Percentiles rank a stretch among this genome's conserved stretches.
These are phyloP conservation scores for Bellardia bayeri DNA, from an alignment of 2,888 invertebrate species.

Conservation along the genomic window DNA sequence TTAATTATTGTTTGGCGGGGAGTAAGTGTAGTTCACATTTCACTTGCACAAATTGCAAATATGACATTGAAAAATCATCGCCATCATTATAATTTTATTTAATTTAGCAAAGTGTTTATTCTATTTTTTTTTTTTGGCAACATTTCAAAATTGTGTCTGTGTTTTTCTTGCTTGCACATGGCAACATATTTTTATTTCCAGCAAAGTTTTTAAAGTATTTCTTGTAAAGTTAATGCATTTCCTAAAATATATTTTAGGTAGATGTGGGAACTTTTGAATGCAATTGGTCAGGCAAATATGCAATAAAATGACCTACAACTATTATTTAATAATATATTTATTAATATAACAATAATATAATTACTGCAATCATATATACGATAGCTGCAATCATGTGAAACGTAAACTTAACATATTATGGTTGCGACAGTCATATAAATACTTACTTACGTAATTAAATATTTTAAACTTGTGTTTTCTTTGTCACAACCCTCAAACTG, in stretches of 20 bases:
- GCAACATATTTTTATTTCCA: neutral
- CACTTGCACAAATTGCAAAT: too few relatives aligned
- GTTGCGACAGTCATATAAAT: too few relatives aligned
- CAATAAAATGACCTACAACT: neutral
- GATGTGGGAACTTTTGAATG: neutral
- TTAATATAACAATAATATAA: too few relatives aligned
- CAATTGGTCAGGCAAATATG: neutral
- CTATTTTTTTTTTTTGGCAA: neutral
- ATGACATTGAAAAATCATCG: slow-evolving; percentile 10
- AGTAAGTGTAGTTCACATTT: neutral
- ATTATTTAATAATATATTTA: too few relatives aligned
- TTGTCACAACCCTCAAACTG: too few relatives aligned
- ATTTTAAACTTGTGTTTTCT: too few relatives aligned
- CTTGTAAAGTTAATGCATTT: neutral
- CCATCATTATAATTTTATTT: neutral
- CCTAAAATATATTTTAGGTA: neutral
- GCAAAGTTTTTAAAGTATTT: neutral
- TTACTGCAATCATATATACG: too few relatives aligned
- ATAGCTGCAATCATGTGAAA: too few relatives aligned
- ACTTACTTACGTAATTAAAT: too few relatives aligned
- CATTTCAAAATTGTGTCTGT: slow-evolving; percentile 1
- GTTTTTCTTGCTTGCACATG: neutral
- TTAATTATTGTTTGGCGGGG: neutral
- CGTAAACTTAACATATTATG: too few relatives aligned
- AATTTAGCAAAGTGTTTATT: slow-evolving; percentile 10